These are phyloP conservation scores for Patella pellucida DNA, from an alignment of 2,888 invertebrate species.

Conservation along the genomic window DNA sequence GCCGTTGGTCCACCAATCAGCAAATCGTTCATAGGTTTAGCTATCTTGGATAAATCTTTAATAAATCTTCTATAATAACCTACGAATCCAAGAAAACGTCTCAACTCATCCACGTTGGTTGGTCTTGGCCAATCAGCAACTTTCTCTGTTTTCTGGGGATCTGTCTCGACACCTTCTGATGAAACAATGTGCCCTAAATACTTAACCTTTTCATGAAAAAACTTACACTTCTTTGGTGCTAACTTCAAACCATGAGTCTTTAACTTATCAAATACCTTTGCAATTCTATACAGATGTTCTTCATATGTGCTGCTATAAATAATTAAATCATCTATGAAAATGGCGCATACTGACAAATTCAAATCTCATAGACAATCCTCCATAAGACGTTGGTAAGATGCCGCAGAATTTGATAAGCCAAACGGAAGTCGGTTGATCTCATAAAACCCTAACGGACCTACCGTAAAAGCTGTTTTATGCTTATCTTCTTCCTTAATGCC, in stretches of 20 bases:
- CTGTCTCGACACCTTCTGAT: constrained; percentile 23
- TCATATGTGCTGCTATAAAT: constrained; percentile 9
- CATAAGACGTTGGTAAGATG: no score
- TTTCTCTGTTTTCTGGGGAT: constrained; percentile 25
- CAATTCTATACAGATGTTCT: constrained; percentile 21
- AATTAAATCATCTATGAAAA: no score
- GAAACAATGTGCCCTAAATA: constrained; percentile 29
- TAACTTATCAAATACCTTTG: constrained; percentile 12
- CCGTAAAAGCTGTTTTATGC: constrained; percentile 31
- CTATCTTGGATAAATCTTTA: constrained; percentile 26
- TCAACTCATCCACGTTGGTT: constrained; percentile 23
- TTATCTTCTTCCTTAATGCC: constrained; percentile 15
- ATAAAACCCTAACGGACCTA: constrained; percentile 18
- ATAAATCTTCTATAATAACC: constrained; percentile 31
- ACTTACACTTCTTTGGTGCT: not conserved
- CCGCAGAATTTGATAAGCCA: constrained; percentile 20
- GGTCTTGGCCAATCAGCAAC: constrained; percentile 26
- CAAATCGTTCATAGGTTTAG: constrained; percentile 32
- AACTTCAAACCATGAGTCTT: constrained; percentile 16
- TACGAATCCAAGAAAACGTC: not conserved
- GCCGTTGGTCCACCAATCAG: constrained; percentile 21
- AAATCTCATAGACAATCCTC: constrained; percentile 13
- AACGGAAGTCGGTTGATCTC: constrained; percentile 27
- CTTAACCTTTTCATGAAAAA: not conserved
- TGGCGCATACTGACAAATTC: no score